Evolutionary conservation across 2,888 invertebrate genomes (phyloP).

Genomic region (Autographa pulchrina): DNA sequence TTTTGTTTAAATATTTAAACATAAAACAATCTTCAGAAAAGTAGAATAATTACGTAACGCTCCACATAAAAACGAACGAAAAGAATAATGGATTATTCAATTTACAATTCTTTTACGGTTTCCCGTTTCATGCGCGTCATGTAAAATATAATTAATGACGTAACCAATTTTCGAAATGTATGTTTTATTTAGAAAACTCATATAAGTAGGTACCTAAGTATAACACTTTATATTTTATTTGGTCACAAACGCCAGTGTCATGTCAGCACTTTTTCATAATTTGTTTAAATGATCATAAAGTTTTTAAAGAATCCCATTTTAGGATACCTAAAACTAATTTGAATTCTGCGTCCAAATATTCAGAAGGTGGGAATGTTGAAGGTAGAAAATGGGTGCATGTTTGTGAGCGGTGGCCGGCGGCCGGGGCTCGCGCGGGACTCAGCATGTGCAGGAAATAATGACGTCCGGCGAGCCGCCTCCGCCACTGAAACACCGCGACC

Average conservation of each 20-base stretch:
- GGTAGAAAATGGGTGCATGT: constrained; percentile 39
- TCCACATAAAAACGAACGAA: constrained; percentile 28
- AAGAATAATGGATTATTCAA: constrained; percentile 40
- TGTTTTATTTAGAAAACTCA: not conserved
- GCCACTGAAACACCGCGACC: constrained; percentile 78
- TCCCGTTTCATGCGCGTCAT: constrained; percentile 34
- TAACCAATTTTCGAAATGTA: constrained; percentile 9
- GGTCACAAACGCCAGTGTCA: not conserved
- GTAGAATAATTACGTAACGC: constrained; percentile 34
- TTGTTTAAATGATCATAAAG: not conserved
- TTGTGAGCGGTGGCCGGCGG: constrained; percentile 26
- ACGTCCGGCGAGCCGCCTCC: constrained; percentile 75
- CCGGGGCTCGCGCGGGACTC: constrained; percentile 35
- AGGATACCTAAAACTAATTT: not conserved
- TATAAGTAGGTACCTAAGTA: not conserved
- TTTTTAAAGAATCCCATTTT: not conserved
- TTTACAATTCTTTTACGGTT: constrained; percentile 40
- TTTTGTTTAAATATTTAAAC: too few species aligned
- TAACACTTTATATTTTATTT: not conserved
- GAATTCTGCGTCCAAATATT: not conserved
- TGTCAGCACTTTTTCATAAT: not conserved
- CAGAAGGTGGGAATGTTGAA: constrained; percentile 10
- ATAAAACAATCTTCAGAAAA: constrained; percentile 7
- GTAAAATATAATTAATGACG: constrained; percentile 26
- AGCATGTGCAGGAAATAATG: constrained; percentile 80